Evolutionary conservation across 2,888 invertebrate genomes (phyloP).

Genomic region (Ormyrus thymus): DNA sequence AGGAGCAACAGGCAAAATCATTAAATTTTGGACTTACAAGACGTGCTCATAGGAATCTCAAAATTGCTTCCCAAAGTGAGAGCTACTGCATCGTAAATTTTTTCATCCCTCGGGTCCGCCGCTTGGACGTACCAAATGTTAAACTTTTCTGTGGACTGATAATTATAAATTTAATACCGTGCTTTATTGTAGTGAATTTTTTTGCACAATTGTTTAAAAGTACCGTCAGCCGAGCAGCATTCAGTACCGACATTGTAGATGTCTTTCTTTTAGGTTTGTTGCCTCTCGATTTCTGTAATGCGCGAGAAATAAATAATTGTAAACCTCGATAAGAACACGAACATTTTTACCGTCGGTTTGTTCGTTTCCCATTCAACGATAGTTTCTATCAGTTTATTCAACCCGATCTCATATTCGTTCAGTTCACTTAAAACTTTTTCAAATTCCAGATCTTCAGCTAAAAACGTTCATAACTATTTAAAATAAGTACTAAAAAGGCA

Average conservation of each 20-base stretch:
- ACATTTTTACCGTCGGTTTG: conserved; percentile 16
- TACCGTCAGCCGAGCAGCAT: too few relatives aligned
- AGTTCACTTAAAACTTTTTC: conserved; percentile 52
- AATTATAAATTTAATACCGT: neutral
- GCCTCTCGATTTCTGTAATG: neutral
- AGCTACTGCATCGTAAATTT: conserved; percentile 59
- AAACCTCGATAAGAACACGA: neutral
- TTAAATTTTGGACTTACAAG: neutral
- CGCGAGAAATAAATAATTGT: neutral
- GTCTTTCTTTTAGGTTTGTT: neutral
- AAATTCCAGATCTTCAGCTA: neutral
- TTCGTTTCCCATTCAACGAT: conserved; percentile 60
- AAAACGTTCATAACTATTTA: neutral
- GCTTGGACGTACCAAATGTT: conserved; percentile 64
- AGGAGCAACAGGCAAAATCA: neutral
- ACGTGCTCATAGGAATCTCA: neutral
- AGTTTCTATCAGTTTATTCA: conserved; percentile 58
- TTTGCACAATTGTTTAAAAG: too few relatives aligned
- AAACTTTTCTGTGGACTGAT: conserved; percentile 50
- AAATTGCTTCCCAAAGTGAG: conserved; percentile 56
- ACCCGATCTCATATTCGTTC: conserved; percentile 57
- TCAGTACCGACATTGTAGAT: neutral
- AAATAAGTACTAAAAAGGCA: neutral
- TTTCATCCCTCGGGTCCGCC: conserved; percentile 60
- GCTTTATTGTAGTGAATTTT: neutral